Evolutionary conservation across 2,113 vertebrate species (phyloP), one percentile per base, ranked within the genome.

Genomic region (Equus przewalskii): DNA sequence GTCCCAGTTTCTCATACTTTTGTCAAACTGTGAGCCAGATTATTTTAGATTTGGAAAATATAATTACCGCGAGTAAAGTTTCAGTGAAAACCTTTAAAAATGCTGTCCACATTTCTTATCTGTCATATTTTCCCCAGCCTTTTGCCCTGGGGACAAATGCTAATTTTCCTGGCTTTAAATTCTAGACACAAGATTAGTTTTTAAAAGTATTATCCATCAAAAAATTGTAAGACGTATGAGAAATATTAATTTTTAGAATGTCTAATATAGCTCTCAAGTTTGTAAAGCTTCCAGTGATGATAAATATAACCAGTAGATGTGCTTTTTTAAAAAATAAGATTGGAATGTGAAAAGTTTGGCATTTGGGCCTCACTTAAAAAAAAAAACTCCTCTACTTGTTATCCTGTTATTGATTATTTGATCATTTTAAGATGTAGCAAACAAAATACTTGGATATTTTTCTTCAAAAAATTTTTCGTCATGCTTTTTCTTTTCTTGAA

Each of bases 141-240:
- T 94, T 58, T 56, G 72, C 36, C 65, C 51, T 69, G 28, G 19
- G 75, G n/a, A 82, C 56, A 91, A 58, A 89, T 92, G 54, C 58
- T 95, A 65, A 62, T 83, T 94, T 97, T 89, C n/a, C 82, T 91
- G 67, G 49, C 44, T 93, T 98, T 96, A 93, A 72, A 96, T 90
- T 96, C 49, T 80, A 91, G 67, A 33, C 13, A 54, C 75, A 92
- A 13, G 90, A 44, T 94, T 96, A 90, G 73, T 83, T 56, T 75
- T 97, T 96, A 46, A 84, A 92, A 73, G 24, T 58, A 33, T 19
- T 56, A 81, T 44, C 26, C 19, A 51, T 73, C 72, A 92, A 93
- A 75, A 44, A 87, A 75, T 89, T 94, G 6, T 88, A 85, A 82
- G 46, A 81, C 1, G 0, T 49, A 4, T 49, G 33, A 95, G 70